Evolutionary conservation across 2,888 invertebrate species (phyloP), one percentile per base, ranked within the genome.

Genomic region (Penaeus monodon): DNA sequence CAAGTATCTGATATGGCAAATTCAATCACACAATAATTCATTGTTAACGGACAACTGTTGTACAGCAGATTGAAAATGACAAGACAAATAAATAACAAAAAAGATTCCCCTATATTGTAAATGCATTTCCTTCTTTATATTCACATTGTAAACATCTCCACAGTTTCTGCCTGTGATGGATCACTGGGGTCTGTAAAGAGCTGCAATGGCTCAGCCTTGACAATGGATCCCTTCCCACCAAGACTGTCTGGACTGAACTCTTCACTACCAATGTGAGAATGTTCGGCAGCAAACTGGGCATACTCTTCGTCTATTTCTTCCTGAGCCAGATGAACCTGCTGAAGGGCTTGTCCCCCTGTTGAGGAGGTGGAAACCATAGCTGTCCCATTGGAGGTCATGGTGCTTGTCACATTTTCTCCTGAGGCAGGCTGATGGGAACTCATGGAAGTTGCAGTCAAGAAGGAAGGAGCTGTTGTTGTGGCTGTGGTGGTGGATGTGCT

Each of bases 281-380:
- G 88, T 74, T 88, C 88, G 4, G 88, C 88, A n/a, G 88, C 88
- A 81, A 88, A 88, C 63, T 88, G 88, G n/a, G 88, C 88, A 77
- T 88, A 88, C 57, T 88, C 88, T 20, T 88, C 88, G n/a, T 88
- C 88, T n/a, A 86, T 57, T 20, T 88, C 88, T 44, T 88, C 88
- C 24, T 85, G 80, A 70, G 73, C 85, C 66, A 85, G 66, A 65
- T 85, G 73, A 80, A 85, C 85, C 29, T 79, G 66, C 49, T 85
- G 85, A 70, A 85, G 80, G 65, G 66, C 49, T 33, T 79, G 80
- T 33, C 80, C 57, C 44, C 68, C 85, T 17, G 65, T 29, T 24
- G 79, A 64, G 20, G 82, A 27, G 3, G 86, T 49, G 27, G 86
- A 78, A 38, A 82, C 57, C 73, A 73, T 73, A 20, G 86, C 24